These are phyloP conservation scores for Amazona ochrocephala DNA, from an alignment of 2,797 vertebrate genomes.

Conservation along the genomic window DNA sequence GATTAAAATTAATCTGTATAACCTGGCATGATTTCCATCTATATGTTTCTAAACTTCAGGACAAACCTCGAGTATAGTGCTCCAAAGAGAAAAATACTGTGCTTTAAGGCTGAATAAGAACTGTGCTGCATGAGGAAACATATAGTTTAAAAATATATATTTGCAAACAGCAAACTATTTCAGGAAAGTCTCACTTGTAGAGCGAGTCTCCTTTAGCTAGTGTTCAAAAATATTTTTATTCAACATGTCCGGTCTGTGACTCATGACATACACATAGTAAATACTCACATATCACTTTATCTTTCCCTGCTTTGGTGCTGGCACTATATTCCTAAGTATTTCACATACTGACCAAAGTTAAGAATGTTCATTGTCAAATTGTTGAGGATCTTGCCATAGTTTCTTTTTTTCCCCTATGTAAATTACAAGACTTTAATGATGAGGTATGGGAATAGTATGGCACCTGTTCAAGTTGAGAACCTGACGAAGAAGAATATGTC, in stretches of 20 bases:
- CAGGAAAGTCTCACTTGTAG: background rate
- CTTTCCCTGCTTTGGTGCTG: background rate
- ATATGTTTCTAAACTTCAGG: background rate
- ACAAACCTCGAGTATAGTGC: background rate
- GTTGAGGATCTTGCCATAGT: background rate
- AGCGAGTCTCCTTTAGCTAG: background rate
- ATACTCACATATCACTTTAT: constrained; percentile 1
- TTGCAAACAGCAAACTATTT: background rate
- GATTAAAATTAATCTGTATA: background rate
- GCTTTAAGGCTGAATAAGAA: background rate
- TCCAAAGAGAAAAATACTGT: background rate
- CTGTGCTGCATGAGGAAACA: background rate
- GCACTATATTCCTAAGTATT: constrained; percentile 42
- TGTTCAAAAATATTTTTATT: constrained; percentile 24
- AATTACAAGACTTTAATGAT: constrained; percentile 27
- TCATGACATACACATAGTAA: background rate
- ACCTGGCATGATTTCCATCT: background rate
- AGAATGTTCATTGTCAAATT: constrained; percentile 16
- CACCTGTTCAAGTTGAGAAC: background rate
- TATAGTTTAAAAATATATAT: background rate
- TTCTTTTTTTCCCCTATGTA: background rate
- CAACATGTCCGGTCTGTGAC: background rate
- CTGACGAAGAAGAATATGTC: background rate
- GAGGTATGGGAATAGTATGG: constrained; percentile 1
- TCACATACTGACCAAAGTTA: constrained; percentile 10